These are phyloP conservation scores for Todiramphus chloris DNA, from an alignment of 2,113 vertebrate species.

Conservation along the genomic window DNA sequence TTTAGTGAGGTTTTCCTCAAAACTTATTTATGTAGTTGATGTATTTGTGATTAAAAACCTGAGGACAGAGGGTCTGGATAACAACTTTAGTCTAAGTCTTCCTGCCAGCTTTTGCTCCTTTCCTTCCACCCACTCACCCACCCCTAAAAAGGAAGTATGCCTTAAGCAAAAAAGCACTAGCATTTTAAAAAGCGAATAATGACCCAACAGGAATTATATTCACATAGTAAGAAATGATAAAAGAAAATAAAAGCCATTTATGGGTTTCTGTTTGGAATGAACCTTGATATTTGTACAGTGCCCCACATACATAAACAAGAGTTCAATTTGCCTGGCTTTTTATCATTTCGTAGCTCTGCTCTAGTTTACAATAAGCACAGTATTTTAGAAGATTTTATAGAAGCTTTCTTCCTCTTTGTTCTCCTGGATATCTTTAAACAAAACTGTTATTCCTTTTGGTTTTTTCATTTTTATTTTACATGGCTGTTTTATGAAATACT, in stretches of 20 bases:
- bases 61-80: background rate
- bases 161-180: background rate
- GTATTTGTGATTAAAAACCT: background rate
- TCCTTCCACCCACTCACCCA: background rate
- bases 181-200: background rate
- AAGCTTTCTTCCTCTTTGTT: background rate
- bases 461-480: background rate
- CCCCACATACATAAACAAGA: background rate
- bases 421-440: background rate
- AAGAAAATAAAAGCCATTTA: background rate
- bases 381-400: background rate
- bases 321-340: background rate
- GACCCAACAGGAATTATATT: background rate
- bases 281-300: background rate
- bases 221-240: background rate
- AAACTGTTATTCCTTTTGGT: background rate
- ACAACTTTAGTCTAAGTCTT: background rate
- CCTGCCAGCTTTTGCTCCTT: background rate
- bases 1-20: background rate
- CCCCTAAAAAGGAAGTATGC: background rate
- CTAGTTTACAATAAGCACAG: background rate
- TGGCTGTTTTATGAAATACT: background rate
- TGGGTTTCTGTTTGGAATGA: background rate
- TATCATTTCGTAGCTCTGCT: background rate
- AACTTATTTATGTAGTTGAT: background rate